A percentile compares a stretch with the other conserved stretches of the same genome.
Conservation (phyloP, 1,140 invertebrate genomes). For the Eriosoma lanigerum region DNA sequence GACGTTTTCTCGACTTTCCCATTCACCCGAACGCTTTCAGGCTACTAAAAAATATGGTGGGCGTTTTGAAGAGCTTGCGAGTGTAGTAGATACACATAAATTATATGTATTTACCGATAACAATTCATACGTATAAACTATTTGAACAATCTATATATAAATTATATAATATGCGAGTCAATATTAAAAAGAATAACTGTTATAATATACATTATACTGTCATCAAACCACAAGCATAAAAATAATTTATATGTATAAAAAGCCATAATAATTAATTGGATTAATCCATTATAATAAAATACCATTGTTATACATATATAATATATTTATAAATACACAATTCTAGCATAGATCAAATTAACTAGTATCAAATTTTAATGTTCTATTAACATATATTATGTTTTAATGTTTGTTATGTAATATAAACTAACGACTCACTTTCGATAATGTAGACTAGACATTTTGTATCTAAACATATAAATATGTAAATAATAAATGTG, state of each 20-base stretch:
- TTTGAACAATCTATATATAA: not conserved
- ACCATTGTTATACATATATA: not conserved
- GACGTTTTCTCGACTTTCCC: slow-evolving; percentile 48
- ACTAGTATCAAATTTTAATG: slow-evolving; percentile 7
- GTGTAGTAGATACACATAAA: not conserved
- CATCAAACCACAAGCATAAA: not conserved
- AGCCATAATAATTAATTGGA: not conserved
- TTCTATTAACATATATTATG: not conserved
- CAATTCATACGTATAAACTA: not conserved
- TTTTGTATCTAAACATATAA: too few relatives aligned
- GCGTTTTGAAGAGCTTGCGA: slow-evolving; percentile 32
- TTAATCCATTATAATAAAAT: not conserved
- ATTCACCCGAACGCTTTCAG: slow-evolving; percentile 43
- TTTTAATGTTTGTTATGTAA: not conserved
- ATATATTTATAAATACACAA: not conserved
- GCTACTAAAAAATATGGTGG: slow-evolving; percentile 27
- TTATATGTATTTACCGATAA: too few relatives aligned
- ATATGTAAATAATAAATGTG: too few relatives aligned
- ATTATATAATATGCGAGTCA: not conserved
- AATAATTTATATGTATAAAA: not conserved
- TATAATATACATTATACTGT: not conserved
- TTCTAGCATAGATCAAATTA: not conserved
- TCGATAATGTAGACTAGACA: not conserved
- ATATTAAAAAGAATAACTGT: not conserved
- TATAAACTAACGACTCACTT: not conserved